Evolutionary conservation across 2,888 invertebrate species (phyloP).

Genomic region (Cephus nigrinus): DNA sequence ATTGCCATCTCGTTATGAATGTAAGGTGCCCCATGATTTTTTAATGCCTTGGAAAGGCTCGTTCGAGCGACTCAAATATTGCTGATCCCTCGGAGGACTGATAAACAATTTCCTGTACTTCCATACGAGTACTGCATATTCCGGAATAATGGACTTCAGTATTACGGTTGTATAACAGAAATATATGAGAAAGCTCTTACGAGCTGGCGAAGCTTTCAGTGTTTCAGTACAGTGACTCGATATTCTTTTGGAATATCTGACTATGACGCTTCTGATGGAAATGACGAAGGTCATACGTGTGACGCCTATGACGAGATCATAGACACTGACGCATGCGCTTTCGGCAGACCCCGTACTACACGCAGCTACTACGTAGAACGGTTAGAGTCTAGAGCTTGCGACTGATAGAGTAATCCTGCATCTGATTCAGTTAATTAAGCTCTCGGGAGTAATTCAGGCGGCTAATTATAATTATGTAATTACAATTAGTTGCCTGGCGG

Average conservation of each 20-base stretch:
- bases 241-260: neutral
- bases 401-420: slow-evolving; percentile 3
- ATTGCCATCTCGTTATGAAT: neutral
- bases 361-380: neutral
- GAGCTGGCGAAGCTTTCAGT: neutral
- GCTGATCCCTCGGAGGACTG: neutral
- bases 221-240: neutral
- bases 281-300: neutral
- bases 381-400: neutral
- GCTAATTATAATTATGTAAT: slow-evolving; percentile 37
- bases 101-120: neutral
- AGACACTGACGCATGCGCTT: neutral
- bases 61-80: neutral
- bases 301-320: neutral
- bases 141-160: neutral
- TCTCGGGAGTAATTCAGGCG: slow-evolving; percentile 23
- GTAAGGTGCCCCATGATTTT: neutral
- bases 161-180: neutral
- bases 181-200: neutral
- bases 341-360: neutral
- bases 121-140: neutral
- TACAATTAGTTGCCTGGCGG: slow-evolving; percentile 31
- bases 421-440: slow-evolving; percentile 26
- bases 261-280: neutral
- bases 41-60: neutral